Evolutionary conservation across 2,888 invertebrate genomes (phyloP).

Genomic region (Drosophila subquinaria): DNA sequence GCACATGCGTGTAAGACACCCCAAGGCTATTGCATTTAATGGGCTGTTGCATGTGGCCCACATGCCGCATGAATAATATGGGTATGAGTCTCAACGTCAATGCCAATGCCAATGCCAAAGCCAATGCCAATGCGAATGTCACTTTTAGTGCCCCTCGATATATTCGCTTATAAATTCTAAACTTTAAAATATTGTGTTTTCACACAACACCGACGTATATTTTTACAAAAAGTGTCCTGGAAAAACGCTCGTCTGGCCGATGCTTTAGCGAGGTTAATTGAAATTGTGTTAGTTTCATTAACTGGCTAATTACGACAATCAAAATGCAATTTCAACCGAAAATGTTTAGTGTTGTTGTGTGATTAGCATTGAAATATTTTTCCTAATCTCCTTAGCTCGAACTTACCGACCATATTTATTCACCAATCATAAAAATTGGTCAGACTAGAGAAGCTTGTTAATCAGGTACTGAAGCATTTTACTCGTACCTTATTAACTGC

Average conservation of each 20-base stretch:
- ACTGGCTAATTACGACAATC: constrained; percentile 48
- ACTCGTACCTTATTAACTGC: too few species aligned
- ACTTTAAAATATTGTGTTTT: too few species aligned
- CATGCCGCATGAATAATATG: constrained; percentile 52
- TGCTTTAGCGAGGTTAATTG: constrained; percentile 29
- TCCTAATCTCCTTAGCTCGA: too few species aligned
- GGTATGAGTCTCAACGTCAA: constrained; percentile 43
- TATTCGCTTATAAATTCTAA: constrained; percentile 7
- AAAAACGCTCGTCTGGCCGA: too few species aligned
- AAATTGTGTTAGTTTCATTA: constrained; percentile 40
- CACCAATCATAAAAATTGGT: too few species aligned
- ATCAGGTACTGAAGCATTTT: too few species aligned
- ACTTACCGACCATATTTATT: too few species aligned
- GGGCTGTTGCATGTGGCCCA: constrained; percentile 31
- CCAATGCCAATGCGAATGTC: constrained; percentile 20
- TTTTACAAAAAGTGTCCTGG: too few species aligned
- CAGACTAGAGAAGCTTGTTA: too few species aligned
- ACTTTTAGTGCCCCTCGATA: constrained; percentile 44
- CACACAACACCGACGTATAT: too few species aligned
- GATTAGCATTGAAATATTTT: too few species aligned
- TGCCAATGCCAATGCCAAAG: constrained; percentile 56
- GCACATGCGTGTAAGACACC: constrained; percentile 7
- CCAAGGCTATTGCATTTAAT: constrained; percentile 44
- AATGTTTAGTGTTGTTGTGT: too few species aligned
- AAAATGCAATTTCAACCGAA: constrained; percentile 35